Evolutionary conservation across 92 coral and sea anemone genomes (phyloP), one percentile per base, ranked within the genome.

Genomic region (Zoanthus gigantus): DNA sequence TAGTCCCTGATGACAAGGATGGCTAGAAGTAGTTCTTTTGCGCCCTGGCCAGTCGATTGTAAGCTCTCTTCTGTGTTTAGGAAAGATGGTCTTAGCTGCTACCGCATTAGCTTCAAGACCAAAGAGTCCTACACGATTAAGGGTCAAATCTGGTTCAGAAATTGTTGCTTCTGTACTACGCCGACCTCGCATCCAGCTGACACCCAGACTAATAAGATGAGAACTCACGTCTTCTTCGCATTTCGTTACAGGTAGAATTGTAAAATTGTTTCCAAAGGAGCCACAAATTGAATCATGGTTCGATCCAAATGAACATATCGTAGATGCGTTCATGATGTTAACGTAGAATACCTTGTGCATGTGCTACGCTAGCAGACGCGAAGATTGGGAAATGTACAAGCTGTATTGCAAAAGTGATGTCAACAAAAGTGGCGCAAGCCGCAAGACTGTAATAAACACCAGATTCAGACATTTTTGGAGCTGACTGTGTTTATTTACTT

Each of bases 181-280:
- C 6, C 56, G 56, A 5, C 32, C 32, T 15, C 31, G 28, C 32
- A 1, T 67, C 80, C 7, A 50, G 10, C 56, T 50, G 6, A 50
- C 56, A 10, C 56, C 90, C 28, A 87, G 90, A 56, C 79, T 68
- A 52, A 85, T 77, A 31, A 90, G 75, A 71, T 90, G 87, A 23
- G 92, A 71, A 28, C 56, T 77, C 90, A 85, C 77, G 83, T 89
- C 88, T 52, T 89, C 83, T 23, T 83, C 67, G 61, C 88, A 89
- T 56, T 56, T 28, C 28, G 52, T n/a, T 63, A 83, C 48, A 5
- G 88, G 88, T 34, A 89, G 11, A 60, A 89, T 75, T n/a, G 52
- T 75, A 15, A 86, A 85, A 85, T 72, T 67, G 34, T 47, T 52
- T 32, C 92, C 87, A 71, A 78, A 67, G 12, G 89, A 30, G 56